Conservation (phyloP, 2,888 invertebrate genomes). For the Seira musarum region DNA sequence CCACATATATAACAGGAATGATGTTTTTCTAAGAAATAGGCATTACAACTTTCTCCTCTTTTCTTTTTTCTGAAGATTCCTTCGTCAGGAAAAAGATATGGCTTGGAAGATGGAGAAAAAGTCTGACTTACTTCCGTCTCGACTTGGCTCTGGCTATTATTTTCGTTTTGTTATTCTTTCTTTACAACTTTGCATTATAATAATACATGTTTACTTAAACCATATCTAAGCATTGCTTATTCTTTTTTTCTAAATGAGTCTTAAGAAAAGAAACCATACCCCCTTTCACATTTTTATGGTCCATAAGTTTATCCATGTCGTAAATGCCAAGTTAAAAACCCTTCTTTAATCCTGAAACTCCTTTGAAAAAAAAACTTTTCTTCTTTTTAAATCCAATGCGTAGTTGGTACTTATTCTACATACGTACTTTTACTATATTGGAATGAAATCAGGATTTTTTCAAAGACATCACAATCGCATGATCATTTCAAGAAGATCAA, state of each 20-base stretch:
- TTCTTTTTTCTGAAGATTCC: constrained; percentile 33
- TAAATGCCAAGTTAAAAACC: constrained; percentile 51
- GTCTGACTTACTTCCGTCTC: constrained; percentile 61
- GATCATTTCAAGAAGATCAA: too few relatives aligned
- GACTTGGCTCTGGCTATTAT: constrained; percentile 1
- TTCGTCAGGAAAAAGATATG: constrained; percentile 62
- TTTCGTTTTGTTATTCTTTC: neutral
- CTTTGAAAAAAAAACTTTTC: constrained; percentile 18
- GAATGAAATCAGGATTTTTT: too few relatives aligned
- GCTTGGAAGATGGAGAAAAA: constrained; percentile 59
- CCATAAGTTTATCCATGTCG: constrained; percentile 60
- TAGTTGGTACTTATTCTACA: too few relatives aligned
- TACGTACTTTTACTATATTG: too few relatives aligned
- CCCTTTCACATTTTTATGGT: constrained; percentile 57
- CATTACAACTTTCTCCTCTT: neutral
- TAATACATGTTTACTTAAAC: too few relatives aligned
- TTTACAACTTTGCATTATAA: constrained; percentile 3
- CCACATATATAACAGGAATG: constrained; percentile 39
- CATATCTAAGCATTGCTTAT: too few relatives aligned
- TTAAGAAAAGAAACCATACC: constrained; percentile 28
- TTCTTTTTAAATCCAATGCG: neutral
- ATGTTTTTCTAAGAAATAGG: too few relatives aligned
- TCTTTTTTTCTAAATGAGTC: constrained; percentile 33
- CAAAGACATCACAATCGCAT: too few relatives aligned
- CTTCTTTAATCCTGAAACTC: constrained; percentile 18